phyloP scores from a whole-genome alignment of 2,797 vertebrate genomes.

The Geotrypetes seraphini region DNA sequence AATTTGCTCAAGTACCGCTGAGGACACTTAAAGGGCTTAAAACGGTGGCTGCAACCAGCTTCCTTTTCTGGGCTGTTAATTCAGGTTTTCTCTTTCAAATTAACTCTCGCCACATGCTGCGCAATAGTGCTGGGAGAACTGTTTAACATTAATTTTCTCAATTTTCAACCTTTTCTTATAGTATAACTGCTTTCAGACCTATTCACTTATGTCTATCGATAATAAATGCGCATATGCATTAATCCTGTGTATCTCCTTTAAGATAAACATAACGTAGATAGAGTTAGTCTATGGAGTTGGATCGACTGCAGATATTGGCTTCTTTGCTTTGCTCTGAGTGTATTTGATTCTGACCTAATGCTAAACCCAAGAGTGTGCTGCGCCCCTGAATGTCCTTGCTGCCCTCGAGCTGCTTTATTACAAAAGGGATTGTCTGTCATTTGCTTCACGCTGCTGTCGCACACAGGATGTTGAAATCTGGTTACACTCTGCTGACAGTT shows the following conservation, averaged over 20 bases:
- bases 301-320: neutral
- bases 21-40: slow-evolving; percentile 77
- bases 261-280: slow-evolving; percentile 13
- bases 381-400: neutral
- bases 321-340: no score
- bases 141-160: slow-evolving; percentile 63
- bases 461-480: no score
- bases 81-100: slow-evolving; percentile 72
- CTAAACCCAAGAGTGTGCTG: neutral
- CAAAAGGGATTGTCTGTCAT: no score
- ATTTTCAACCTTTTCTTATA: slow-evolving; percentile 51
- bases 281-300: slow-evolving; percentile 8
- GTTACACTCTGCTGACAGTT: no score
- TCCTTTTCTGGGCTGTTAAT: slow-evolving; percentile 76
- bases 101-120: slow-evolving; percentile 62
- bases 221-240: slow-evolving; percentile 15
- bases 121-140: slow-evolving; percentile 47
- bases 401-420: no score
- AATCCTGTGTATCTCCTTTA: no score
- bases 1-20: slow-evolving; percentile 79
- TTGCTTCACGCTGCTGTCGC: no score
- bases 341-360: neutral
- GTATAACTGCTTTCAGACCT: slow-evolving; percentile 41
- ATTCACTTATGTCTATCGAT: slow-evolving; percentile 47
- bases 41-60: slow-evolving; percentile 68